Evolutionary conservation across 2,888 invertebrate species (phyloP).

Genomic region (Agrotis clavis): DNA sequence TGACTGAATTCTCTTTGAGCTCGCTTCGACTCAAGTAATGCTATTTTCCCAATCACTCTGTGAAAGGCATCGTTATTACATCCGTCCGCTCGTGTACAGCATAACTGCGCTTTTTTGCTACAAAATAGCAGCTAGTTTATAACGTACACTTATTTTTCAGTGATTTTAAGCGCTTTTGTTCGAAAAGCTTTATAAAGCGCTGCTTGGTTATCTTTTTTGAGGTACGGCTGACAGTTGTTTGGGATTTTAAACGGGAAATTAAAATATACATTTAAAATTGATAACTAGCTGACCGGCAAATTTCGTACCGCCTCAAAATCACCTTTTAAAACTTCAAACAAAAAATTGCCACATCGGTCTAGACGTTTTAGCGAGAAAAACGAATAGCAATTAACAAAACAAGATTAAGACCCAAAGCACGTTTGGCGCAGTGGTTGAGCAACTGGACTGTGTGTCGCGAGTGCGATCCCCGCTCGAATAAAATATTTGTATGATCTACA

Average conservation of each 20-base stretch:
- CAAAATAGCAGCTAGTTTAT: conserved; percentile 18
- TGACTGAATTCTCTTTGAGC: conserved; percentile 63
- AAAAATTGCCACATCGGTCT: too few relatives aligned
- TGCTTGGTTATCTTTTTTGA: conserved; percentile 28
- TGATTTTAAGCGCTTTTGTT: conserved; percentile 17
- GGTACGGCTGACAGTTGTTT: conserved; percentile 12
- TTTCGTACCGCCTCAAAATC: too few relatives aligned
- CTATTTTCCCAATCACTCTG: conserved; percentile 62
- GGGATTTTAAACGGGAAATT: neutral
- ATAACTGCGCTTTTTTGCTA: conserved; percentile 29
- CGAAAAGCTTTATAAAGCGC: conserved; percentile 5
- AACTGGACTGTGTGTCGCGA: too few relatives aligned
- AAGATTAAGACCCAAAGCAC: too few relatives aligned
- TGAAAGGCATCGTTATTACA: conserved; percentile 62
- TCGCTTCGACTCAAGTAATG: conserved; percentile 55
- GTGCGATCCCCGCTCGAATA: too few relatives aligned
- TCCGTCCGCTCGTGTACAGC: conserved; percentile 34
- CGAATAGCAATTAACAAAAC: too few relatives aligned
- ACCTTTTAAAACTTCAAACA: too few relatives aligned
- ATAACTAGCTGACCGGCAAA: too few relatives aligned
- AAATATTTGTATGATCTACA: too few relatives aligned
- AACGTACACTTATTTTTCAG: conserved; percentile 19
- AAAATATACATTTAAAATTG: too few relatives aligned
- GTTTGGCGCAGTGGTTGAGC: too few relatives aligned
- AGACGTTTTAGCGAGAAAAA: too few relatives aligned